Percentiles rank a stretch among this genome's conserved stretches.
These are phyloP conservation scores for Boulengeromyrus knoepffleri DNA, from an alignment of 2,113 vertebrate species.

Conservation along the genomic window DNA sequence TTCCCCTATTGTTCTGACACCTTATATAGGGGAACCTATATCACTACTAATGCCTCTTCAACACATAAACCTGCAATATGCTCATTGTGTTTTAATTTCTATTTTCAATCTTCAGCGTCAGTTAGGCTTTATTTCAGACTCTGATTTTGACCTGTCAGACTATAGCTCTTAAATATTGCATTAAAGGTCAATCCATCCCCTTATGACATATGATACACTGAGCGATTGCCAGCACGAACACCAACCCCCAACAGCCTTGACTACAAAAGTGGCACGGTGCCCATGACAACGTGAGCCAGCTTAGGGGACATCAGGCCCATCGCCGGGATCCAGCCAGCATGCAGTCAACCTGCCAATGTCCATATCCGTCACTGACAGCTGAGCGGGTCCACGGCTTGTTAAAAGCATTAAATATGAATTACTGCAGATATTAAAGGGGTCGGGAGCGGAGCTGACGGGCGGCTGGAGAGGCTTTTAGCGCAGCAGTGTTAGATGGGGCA, in stretches of 20 bases:
- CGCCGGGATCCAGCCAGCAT: neutral
- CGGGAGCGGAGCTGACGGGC: neutral
- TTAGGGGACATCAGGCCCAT: neutral
- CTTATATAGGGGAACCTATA: neutral
- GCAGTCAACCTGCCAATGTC: neutral
- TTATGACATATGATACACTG: neutral
- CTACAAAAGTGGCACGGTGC: neutral
- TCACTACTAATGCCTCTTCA: neutral
- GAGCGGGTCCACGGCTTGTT: neutral
- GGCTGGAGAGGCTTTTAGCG: neutral
- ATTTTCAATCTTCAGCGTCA: neutral
- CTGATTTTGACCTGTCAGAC: neutral
- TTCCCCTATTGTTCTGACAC: neutral
- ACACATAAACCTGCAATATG: neutral
- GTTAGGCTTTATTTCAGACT: neutral
- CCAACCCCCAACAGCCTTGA: neutral
- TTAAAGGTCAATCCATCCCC: neutral
- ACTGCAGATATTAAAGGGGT: slow-evolving; percentile 16
- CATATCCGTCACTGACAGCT: neutral
- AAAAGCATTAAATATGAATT: slow-evolving; percentile 41
- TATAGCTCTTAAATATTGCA: neutral
- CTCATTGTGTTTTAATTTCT: neutral
- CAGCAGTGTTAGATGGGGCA: neutral
- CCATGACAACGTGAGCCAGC: neutral
- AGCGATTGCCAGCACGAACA: neutral